phyloP scores from a whole-genome alignment of 2,888 invertebrate species.

The Melanostoma scalare region DNA sequence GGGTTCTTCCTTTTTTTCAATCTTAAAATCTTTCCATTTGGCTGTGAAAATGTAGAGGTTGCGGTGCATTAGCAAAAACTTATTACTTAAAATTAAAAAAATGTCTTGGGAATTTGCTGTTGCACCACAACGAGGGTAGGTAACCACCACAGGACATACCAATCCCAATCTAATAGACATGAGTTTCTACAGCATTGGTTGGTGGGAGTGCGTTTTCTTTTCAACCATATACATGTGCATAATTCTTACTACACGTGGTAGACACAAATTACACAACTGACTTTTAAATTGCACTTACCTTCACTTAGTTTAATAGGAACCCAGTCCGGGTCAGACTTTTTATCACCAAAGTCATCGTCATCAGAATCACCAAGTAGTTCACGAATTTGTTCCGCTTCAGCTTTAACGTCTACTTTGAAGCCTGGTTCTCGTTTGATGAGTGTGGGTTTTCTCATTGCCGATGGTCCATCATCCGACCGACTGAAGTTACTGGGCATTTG shows the following conservation, averaged over 20 bases:
- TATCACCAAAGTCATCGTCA: slow-evolving; percentile 77
- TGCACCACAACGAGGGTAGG: slow-evolving; percentile 37
- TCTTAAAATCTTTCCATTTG: slow-evolving; percentile 66
- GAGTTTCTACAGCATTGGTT: slow-evolving; percentile 59
- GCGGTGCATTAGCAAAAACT: slow-evolving; percentile 39
- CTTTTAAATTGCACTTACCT: slow-evolving; percentile 74
- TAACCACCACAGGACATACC: slow-evolving; percentile 9
- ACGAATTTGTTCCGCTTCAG: slow-evolving; percentile 76
- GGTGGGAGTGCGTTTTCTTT: slow-evolving; percentile 39
- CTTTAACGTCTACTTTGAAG: slow-evolving; percentile 77
- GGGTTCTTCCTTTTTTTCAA: slow-evolving; percentile 55
- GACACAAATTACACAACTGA: background rate
- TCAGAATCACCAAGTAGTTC: slow-evolving; percentile 78
- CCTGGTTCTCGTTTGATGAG: slow-evolving; percentile 76
- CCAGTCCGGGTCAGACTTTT: slow-evolving; percentile 78
- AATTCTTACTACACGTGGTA: background rate
- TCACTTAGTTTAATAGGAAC: slow-evolving; percentile 79
- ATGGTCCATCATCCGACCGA: slow-evolving; percentile 76
- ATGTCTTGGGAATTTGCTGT: slow-evolving; percentile 29
- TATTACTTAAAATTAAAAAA: background rate
- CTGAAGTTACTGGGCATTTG: slow-evolving; percentile 74
- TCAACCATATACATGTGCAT: background rate
- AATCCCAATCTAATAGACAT: slow-evolving; percentile 64
- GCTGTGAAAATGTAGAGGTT: slow-evolving; percentile 55
- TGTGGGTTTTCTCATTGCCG: slow-evolving; percentile 77